Percentiles rank a stretch among this genome's conserved stretches.
These are phyloP conservation scores for Murina feae DNA, from an alignment of 2,113 vertebrate genomes.

Conservation along the genomic window DNA sequence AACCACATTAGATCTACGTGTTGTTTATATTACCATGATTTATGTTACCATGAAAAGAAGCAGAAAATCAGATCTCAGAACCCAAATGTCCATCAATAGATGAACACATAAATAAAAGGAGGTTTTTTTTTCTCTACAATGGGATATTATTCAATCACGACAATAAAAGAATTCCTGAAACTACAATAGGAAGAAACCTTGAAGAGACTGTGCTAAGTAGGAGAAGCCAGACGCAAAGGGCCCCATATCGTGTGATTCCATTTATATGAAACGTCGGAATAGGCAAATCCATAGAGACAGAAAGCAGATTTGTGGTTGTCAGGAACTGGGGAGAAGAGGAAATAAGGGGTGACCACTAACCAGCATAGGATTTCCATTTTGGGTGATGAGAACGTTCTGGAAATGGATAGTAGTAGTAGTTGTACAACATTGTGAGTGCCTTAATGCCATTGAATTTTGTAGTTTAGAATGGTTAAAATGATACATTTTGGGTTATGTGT, in stretches of 20 bases:
- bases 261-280: neutral
- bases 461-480: neutral
- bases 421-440: neutral
- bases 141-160: neutral
- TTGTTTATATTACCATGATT: neutral
- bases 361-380: neutral
- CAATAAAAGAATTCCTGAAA: neutral
- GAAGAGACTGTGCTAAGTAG: neutral
- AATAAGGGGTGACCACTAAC: neutral
- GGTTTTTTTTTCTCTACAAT: neutral
- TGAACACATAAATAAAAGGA: neutral
- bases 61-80: neutral
- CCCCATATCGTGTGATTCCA: neutral
- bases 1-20: neutral
- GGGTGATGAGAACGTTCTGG: neutral
- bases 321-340: neutral
- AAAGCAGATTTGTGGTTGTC: neutral
- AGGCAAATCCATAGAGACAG: neutral
- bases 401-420: neutral
- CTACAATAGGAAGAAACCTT: neutral
- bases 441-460: neutral
- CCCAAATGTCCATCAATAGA: neutral
- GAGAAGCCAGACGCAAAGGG: neutral
- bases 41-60: neutral
- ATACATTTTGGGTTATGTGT: neutral